phyloP scores from a whole-genome alignment of 92 coral and sea anemone genomes.

The Virgularia gustaviana region DNA sequence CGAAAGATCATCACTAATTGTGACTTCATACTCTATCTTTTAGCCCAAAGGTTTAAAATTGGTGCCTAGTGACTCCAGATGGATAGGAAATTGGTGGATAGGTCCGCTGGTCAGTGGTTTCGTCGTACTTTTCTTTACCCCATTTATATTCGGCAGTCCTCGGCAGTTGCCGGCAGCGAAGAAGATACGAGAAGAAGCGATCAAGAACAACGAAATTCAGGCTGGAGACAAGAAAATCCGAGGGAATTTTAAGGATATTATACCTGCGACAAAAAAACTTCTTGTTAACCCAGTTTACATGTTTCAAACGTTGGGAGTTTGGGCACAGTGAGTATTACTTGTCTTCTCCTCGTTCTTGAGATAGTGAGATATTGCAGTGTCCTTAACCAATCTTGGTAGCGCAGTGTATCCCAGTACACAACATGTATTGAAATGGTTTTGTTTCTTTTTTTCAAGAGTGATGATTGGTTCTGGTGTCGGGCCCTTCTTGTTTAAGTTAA shows the following conservation, averaged over 20 bases:
- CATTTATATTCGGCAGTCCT: conserved; percentile 71
- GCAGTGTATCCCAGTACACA: too few species aligned
- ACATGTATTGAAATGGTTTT: too few species aligned
- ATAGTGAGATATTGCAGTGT: not conserved
- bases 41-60: conserved; percentile 72
- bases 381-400: not conserved
- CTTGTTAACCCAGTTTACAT: conserved; percentile 58
- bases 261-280: conserved; percentile 59
- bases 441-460: conserved; percentile 6
- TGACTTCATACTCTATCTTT: too few species aligned
- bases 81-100: conserved; percentile 99
- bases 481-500: conserved; percentile 25
- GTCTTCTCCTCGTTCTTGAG: not conserved
- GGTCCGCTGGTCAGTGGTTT: conserved; percentile 67
- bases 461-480: conserved; percentile 33
- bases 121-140: conserved; percentile 43
- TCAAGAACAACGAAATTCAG: conserved; percentile 54
- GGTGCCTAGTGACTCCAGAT: conserved; percentile 70
- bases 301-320: conserved; percentile 55
- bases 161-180: conserved; percentile 69
- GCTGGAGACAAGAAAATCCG: conserved; percentile 46
- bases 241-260: conserved; percentile 57
- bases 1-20: too few species aligned
- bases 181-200: conserved; percentile 64
- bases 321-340: conserved; percentile 22